Base-by-base conservation (phyloP, 2,888 invertebrate genomes). In the Erannis defoliaria region DNA sequence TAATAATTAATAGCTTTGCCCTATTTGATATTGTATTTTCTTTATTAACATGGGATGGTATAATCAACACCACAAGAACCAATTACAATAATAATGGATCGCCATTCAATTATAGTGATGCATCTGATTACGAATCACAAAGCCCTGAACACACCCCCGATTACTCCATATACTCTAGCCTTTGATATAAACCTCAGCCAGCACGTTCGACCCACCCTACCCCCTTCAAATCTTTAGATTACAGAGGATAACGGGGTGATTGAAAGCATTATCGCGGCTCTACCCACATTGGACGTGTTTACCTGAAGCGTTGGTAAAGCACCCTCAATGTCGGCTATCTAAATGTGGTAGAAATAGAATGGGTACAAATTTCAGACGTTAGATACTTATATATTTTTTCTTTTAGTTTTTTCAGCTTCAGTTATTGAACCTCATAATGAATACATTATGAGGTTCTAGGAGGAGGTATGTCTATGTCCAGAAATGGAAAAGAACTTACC, bases 271-370 rank as follows among this genome's bases (percentile, higher is more conserved):
- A 83, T 77, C 76, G 78, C 67, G 72, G 84, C 64, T 83, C 85
- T 74, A 73, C 67, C 61, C 72, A 73, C 74, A 81, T 79, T 84
- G 82, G 88, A 76, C 75, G 71, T 81, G 79, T 84, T 85, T 84
- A 89, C 89, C 88, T 88, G 88, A 82, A 88, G 77, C 80, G 76
- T 75, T 75, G 72, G 75, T 81, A 79, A 76, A 86, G 81, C 81
- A 81, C 80, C 82, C 82, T 81, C 79, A 70, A 77, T 70, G 70
- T 72, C 72, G 60, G 53, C 57, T 79, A 76, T 65, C 49, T 76
- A 75, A 60, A 62, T 51, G 19, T 51, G 57, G 26, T 26, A 26
- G 26, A 50, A 57, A 69, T 81, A 70, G 81, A 84, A 77, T 72
- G 64, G 74, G 14, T 4, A 10, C 8, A 33, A 19, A 35, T 19